Conservation (phyloP, 1,140 invertebrate species). For the Drosophila truncata region DNA sequence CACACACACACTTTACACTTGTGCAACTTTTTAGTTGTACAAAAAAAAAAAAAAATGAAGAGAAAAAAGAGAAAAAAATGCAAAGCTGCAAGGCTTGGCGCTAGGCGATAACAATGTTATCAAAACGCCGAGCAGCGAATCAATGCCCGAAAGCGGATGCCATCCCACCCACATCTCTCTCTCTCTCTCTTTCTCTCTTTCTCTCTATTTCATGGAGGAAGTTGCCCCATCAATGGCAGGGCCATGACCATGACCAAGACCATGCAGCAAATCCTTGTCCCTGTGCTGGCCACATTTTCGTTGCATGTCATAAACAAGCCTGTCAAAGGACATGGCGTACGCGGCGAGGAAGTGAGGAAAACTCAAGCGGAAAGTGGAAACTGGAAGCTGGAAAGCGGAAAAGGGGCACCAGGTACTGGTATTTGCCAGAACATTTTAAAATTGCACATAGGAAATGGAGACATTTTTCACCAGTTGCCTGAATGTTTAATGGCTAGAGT, state of each 20-base stretch:
- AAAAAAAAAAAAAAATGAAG: slow-evolving; percentile 35
- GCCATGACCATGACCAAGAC: slow-evolving; percentile 33
- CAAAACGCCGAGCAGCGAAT: slow-evolving; percentile 2
- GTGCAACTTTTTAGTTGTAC: slow-evolving; percentile 56
- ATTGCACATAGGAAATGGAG: slow-evolving; percentile 23
- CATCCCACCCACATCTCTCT: background rate
- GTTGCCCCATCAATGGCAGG: slow-evolving; percentile 18
- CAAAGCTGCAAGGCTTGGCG: slow-evolving; percentile 22
- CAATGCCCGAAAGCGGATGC: slow-evolving; percentile 19
- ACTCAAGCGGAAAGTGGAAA: background rate
- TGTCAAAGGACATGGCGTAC: slow-evolving; percentile 13
- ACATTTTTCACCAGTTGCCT: background rate
- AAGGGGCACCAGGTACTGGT: background rate
- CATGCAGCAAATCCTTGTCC: slow-evolving; percentile 4
- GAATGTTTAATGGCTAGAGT: slow-evolving; percentile 1
- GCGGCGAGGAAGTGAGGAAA: background rate
- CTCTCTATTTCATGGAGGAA: background rate
- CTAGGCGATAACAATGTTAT: slow-evolving; percentile 60
- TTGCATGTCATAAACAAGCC: slow-evolving; percentile 58
- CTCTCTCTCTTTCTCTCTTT: background rate
- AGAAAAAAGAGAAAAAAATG: too few species aligned
- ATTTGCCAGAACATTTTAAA: slow-evolving; percentile 14
- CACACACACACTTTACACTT: slow-evolving; percentile 14
- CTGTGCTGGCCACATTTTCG: slow-evolving; percentile 44
- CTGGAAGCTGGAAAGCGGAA: background rate